Conservation (phyloP, 1,140 invertebrate species). For the Whitmania pigra region DNA sequence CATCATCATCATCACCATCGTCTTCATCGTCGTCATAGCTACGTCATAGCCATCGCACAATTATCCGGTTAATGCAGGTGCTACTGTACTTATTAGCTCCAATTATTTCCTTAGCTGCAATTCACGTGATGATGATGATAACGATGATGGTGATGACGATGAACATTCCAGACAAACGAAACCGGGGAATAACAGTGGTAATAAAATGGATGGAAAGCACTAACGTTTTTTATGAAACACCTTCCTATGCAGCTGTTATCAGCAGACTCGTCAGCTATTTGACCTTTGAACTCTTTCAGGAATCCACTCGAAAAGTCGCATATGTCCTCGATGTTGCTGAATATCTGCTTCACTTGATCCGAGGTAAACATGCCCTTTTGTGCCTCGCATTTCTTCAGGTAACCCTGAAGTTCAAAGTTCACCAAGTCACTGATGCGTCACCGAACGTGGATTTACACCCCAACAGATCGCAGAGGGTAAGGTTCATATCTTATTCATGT, state of each 20-base stretch:
- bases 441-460: too few relatives aligned
- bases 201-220: slow-evolving; percentile 29
- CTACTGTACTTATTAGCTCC: neutral
- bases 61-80: neutral
- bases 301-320: slow-evolving; percentile 59
- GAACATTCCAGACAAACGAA: neutral
- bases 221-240: slow-evolving; percentile 60
- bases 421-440: neutral
- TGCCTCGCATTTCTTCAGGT: slow-evolving; percentile 58
- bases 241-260: slow-evolving; percentile 60
- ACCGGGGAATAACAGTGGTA: neutral
- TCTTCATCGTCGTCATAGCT: neutral
- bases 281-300: slow-evolving; percentile 54
- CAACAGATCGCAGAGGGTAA: too few relatives aligned
- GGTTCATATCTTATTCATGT: too few relatives aligned
- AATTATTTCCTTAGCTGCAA: neutral
- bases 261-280: slow-evolving; percentile 53
- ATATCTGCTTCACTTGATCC: slow-evolving; percentile 58
- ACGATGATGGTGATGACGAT: too few relatives aligned
- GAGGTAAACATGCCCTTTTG: slow-evolving; percentile 61
- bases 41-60: neutral
- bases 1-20: slow-evolving; percentile 1
- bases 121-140: too few relatives aligned
- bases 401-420: slow-evolving; percentile 49
- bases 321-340: slow-evolving; percentile 66